phyloP scores from a whole-genome alignment of 1,140 invertebrate species.

The Cataglyphis hispanica region DNA sequence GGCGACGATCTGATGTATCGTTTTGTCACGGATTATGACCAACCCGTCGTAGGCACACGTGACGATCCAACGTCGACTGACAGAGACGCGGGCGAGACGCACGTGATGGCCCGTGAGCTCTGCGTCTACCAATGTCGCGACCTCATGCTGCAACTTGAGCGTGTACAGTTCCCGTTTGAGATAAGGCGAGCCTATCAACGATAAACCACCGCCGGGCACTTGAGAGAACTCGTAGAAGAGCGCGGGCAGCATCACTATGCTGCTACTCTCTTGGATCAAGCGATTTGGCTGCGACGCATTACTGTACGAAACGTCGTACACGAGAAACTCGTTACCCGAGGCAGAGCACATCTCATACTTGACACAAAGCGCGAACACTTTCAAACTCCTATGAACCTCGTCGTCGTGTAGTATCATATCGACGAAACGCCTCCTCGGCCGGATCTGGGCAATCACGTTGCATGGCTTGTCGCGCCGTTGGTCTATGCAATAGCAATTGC shows the following conservation, averaged over 20 bases:
- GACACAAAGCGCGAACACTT: slow-evolving; percentile 68
- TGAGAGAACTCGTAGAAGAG: slow-evolving; percentile 70
- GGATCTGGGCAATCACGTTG: slow-evolving; percentile 64
- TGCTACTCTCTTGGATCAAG: slow-evolving; percentile 23
- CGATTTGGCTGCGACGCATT: background rate
- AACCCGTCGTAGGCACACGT: slow-evolving; percentile 78
- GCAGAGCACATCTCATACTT: background rate
- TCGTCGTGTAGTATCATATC: slow-evolving; percentile 77
- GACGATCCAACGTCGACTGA: slow-evolving; percentile 75
- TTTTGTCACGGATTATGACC: slow-evolving; percentile 69
- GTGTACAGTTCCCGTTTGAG: slow-evolving; percentile 72
- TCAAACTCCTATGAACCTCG: slow-evolving; percentile 30
- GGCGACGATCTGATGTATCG: background rate
- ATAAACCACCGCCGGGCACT: slow-evolving; percentile 57
- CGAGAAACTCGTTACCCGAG: slow-evolving; percentile 65
- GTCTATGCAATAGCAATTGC: slow-evolving; percentile 78
- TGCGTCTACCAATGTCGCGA: slow-evolving; percentile 50
- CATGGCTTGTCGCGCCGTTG: slow-evolving; percentile 65
- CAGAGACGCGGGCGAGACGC: slow-evolving; percentile 70
- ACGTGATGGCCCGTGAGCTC: slow-evolving; percentile 73
- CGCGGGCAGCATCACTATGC: slow-evolving; percentile 49
- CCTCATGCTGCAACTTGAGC: slow-evolving; percentile 65
- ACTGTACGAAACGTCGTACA: slow-evolving; percentile 65
- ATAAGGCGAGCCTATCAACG: slow-evolving; percentile 77
- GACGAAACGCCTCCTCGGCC: slow-evolving; percentile 49